These are phyloP conservation scores for Tholera decimalis DNA, from an alignment of 2,888 invertebrate species.

Conservation along the genomic window DNA sequence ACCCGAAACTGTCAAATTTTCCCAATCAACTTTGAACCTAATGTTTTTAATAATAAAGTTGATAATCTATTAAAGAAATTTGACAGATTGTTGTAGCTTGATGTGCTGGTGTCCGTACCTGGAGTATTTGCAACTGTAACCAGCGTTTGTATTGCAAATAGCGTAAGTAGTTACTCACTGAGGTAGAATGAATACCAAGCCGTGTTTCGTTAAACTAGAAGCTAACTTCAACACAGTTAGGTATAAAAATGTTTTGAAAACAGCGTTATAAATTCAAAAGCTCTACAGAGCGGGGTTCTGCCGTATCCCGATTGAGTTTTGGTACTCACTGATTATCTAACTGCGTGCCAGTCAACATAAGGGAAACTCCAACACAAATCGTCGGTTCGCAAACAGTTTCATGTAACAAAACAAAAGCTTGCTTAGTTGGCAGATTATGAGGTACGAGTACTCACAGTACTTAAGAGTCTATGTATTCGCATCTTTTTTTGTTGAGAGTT, in stretches of 20 bases:
- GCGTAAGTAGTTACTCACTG: not conserved
- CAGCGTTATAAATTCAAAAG: slow-evolving; percentile 21
- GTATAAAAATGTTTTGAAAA: slow-evolving; percentile 17
- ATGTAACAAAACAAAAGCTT: slow-evolving; percentile 21
- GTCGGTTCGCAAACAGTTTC: slow-evolving; percentile 22
- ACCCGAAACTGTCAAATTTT: too few species aligned
- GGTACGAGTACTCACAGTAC: not conserved
- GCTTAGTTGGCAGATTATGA: slow-evolving; percentile 19
- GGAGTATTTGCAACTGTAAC: not conserved
- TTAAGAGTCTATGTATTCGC: not conserved
- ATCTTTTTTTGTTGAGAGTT: too few species aligned
- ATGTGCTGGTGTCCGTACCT: too few species aligned
- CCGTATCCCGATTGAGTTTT: slow-evolving; percentile 32
- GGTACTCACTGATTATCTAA: slow-evolving; percentile 24
- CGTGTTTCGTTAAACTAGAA: not conserved
- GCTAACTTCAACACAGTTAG: not conserved
- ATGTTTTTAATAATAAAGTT: too few species aligned
- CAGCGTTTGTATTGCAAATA: not conserved
- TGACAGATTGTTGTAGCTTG: too few species aligned
- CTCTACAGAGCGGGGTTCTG: not conserved
- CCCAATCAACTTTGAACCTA: too few species aligned
- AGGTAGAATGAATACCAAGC: not conserved
- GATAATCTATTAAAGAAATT: too few species aligned
- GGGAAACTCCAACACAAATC: slow-evolving; percentile 25
- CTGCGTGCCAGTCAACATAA: slow-evolving; percentile 1